A percentile compares a stretch with the other conserved stretches of the same genome.
These are phyloP conservation scores for Calameuta pallipes DNA, from an alignment of 2,888 invertebrate genomes.

Conservation along the genomic window DNA sequence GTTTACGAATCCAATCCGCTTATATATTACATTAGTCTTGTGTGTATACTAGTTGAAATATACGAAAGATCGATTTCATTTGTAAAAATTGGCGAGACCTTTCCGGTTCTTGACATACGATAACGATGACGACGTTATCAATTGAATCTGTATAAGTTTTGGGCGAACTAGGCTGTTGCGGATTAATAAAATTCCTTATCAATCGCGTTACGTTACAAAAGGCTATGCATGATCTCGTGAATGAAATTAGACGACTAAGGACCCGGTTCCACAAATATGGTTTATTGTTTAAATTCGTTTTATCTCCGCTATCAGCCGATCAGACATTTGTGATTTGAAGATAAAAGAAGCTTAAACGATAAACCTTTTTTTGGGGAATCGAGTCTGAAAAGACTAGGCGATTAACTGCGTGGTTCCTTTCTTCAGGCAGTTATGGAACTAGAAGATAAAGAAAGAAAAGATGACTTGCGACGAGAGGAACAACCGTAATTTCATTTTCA, in stretches of 20 bases:
- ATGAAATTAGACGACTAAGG: not conserved
- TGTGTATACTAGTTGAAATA: not conserved
- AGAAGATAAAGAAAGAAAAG: not conserved
- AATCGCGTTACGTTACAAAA: not conserved
- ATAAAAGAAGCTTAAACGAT: too few species aligned
- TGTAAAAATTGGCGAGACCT: not conserved
- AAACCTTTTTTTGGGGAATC: too few species aligned
- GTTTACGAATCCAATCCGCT: not conserved
- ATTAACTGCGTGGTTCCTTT: not conserved
- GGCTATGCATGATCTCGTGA: not conserved
- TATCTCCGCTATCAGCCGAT: too few species aligned
- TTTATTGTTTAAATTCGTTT: too few species aligned
- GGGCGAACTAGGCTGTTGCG: not conserved
- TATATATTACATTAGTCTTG: not conserved
- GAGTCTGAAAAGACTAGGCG: not conserved
- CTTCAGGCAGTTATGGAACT: not conserved
- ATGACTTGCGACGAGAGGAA: not conserved
- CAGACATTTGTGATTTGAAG: too few species aligned
- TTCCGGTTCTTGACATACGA: not conserved
- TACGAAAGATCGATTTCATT: not conserved
- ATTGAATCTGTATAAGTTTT: not conserved
- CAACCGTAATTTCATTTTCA: not conserved
- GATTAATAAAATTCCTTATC: not conserved
- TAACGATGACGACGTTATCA: not conserved
- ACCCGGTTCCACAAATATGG: too few species aligned